phyloP scores from a whole-genome alignment of 2,113 vertebrate species.

The Aphyosemion australe region DNA sequence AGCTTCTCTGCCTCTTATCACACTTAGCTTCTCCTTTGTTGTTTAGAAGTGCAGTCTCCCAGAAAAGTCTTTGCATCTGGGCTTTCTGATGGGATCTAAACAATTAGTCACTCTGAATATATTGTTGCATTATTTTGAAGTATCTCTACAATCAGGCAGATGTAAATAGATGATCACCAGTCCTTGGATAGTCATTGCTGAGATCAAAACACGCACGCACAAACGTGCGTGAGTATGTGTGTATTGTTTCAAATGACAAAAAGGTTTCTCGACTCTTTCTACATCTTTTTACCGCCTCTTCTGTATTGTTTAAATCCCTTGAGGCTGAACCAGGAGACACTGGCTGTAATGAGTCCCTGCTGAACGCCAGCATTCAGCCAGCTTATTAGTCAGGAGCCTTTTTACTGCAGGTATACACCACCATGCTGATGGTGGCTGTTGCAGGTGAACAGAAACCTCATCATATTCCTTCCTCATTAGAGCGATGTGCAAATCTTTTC shows the following conservation, averaged over 20 bases:
- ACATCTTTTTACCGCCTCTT: conserved; percentile 15
- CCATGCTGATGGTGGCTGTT: conserved; percentile 5
- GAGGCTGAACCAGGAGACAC: conserved; percentile 47
- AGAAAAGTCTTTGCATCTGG: conserved; percentile 63
- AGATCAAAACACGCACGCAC: background rate
- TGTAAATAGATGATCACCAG: conserved; percentile 12
- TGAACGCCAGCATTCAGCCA: conserved; percentile 71
- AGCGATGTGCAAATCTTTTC: conserved; percentile 12
- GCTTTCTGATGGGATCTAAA: conserved; percentile 28
- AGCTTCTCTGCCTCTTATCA: conserved; percentile 62
- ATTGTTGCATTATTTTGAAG: conserved; percentile 26
- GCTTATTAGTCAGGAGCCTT: conserved; percentile 67
- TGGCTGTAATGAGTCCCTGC: conserved; percentile 75
- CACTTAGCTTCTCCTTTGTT: conserved; percentile 38
- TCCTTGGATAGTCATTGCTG: conserved; percentile 11
- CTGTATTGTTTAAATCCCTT: conserved; percentile 42
- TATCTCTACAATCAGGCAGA: background rate
- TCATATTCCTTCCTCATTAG: conserved; percentile 16
- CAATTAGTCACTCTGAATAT: conserved; percentile 29
- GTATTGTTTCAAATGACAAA: background rate
- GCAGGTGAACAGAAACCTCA: conserved; percentile 46
- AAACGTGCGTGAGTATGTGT: no score
- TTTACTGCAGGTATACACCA: conserved; percentile 31
- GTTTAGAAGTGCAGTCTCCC: conserved; percentile 63
- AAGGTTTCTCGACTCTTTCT: conserved; percentile 21